Base-by-base conservation (phyloP, 1,140 invertebrate genomes). In the Zaprionus africanus region DNA sequence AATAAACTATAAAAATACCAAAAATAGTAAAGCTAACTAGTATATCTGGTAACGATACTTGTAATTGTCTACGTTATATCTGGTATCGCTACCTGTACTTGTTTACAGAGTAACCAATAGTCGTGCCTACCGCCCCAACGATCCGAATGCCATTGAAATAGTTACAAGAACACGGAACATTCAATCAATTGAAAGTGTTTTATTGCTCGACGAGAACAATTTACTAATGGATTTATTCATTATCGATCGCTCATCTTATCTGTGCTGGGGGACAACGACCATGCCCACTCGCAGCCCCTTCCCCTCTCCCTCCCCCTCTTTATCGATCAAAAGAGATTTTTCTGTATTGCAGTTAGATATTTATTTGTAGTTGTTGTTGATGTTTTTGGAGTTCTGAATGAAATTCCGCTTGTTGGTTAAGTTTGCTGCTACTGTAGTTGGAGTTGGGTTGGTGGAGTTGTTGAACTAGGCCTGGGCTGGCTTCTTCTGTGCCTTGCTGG, bases 331-430 rank as follows among this genome's bases (percentile, higher is more conserved):
- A 7, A 17, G 4, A 59, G 15, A 43, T 22, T 36, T 54, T 58
- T 63, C 9, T 70, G 38, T 49, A 56, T 74, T 81, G 79, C 79
- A 81, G 67, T 71, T 68, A 70, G 60, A 78, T 70, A 82, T 80
- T 78, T 78, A 80, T 65, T 86, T 76, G 56, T 41, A 79, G 81
- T 88, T 88, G 73, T 9, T 34, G 34, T 53, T 68, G 31, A 34
- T 34, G 65, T 67, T 67, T 66, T 60, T 41, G 31, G 67, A 88
- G 85, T 84, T 68, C 62, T 78, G 68, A 79, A 90, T 82, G 85
- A 79, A 88, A 85, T 90, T 90, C 85, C 85, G 85, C 85, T 90
- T 90, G 86, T 62, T 77, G 46, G 62, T 64, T 54, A 41, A 58
- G 38, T 62, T 31, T 41, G 31, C n/a, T 51, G 49, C 66, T 75